Conservation (phyloP, 2,797 vertebrate genomes). For the Potorous gilbertii region DNA sequence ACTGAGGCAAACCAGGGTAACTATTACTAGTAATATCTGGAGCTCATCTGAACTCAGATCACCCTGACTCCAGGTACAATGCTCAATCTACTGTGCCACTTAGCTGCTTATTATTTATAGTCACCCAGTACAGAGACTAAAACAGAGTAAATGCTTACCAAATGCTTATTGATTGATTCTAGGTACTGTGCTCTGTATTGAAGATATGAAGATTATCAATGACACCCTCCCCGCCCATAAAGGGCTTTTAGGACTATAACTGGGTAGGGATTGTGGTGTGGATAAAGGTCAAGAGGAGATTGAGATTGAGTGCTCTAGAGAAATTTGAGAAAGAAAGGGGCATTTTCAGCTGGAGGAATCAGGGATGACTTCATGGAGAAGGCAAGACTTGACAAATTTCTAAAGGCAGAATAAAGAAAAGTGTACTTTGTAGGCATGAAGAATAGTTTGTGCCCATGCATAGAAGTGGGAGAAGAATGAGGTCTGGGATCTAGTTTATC, state of each 20-base stretch:
- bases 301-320: neutral
- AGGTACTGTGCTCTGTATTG: neutral
- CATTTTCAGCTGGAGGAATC: neutral
- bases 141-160: neutral
- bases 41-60: neutral
- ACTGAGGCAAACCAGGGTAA: neutral
- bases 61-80: neutral
- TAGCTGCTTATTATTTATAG: neutral
- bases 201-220: neutral
- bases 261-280: neutral
- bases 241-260: neutral
- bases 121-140: neutral
- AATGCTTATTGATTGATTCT: neutral
- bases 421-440: neutral
- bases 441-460: neutral
- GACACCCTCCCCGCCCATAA: neutral
- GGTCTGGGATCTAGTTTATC: neutral
- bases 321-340: neutral
- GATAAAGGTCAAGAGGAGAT: neutral
- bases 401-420: neutral
- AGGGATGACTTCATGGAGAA: neutral
- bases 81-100: neutral
- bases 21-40: neutral
- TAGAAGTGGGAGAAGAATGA: neutral
- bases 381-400: neutral